Percentiles rank a stretch among this genome's conserved stretches.
Evolutionary conservation across 92 coral and sea anemone genomes (phyloP).

Genomic region (Bergia puertoricense): DNA sequence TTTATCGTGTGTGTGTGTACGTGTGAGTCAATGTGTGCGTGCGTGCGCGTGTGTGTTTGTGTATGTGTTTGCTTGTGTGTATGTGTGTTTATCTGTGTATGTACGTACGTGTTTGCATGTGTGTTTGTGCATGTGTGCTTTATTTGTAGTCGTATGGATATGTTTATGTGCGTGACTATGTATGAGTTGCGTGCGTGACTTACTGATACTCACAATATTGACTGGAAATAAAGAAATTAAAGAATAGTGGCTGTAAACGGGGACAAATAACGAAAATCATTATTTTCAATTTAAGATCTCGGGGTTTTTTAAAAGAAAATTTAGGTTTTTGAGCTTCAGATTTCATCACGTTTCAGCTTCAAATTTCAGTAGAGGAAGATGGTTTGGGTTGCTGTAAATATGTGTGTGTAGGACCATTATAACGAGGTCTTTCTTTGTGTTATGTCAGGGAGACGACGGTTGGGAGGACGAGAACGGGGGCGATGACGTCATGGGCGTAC

Average conservation of each 20-base stretch:
- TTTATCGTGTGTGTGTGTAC: neutral
- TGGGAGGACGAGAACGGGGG: slow-evolving; percentile 83
- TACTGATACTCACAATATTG: too few species aligned
- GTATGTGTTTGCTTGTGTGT: neutral
- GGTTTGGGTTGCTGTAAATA: neutral
- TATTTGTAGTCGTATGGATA: too few species aligned
- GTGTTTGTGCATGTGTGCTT: neutral
- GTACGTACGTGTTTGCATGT: neutral
- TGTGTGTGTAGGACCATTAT: neutral
- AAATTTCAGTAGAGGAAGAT: neutral
- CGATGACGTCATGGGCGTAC: slow-evolving; percentile 72
- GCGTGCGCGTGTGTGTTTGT: neutral
- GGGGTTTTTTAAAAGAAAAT: too few species aligned
- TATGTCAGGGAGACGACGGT: slow-evolving; percentile 81
- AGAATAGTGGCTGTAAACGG: too few species aligned
- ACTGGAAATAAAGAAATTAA: too few species aligned
- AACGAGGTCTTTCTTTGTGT: neutral
- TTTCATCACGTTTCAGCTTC: too few species aligned
- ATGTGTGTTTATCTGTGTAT: too few species aligned
- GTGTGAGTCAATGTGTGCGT: neutral
- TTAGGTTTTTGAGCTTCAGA: too few species aligned
- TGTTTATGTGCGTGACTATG: too few species aligned
- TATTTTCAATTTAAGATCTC: too few species aligned
- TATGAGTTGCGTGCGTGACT: too few species aligned
- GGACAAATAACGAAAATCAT: too few species aligned